Evolutionary conservation across 2,113 vertebrate species (phyloP).

Genomic region (Phasianus colchicus): DNA sequence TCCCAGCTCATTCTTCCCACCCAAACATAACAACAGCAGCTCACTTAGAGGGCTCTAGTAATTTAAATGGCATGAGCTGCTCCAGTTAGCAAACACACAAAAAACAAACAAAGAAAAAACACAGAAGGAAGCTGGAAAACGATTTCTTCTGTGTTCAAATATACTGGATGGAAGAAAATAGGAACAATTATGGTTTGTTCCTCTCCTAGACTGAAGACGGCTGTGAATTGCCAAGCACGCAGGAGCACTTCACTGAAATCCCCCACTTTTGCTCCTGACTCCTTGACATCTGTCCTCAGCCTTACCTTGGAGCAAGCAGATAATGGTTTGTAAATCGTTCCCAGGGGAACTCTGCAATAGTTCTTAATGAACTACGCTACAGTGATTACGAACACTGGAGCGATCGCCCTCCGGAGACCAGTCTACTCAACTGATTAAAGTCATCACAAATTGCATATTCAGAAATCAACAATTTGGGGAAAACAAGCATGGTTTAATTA

Average conservation of each 20-base stretch:
- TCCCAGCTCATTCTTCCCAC: neutral
- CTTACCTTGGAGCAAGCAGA: neutral
- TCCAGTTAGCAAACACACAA: constrained; percentile 65
- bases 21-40: neutral
- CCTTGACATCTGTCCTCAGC: neutral
- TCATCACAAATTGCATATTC: neutral
- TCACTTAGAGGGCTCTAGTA: neutral
- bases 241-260: neutral
- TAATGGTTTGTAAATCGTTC: neutral
- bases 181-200: neutral
- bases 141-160: neutral
- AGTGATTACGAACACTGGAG: neutral
- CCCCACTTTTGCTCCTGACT: neutral
- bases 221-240: neutral
- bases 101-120: neutral
- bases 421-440: neutral
- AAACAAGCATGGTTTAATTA: neutral
- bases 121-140: constrained; percentile 17
- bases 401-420: neutral
- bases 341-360: neutral
- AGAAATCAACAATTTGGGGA: neutral
- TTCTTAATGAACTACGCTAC: neutral
- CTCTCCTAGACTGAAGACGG: neutral
- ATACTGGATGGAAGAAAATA: neutral
- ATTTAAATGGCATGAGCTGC: constrained; percentile 29